Evolutionary conservation across 1,140 invertebrate species (phyloP).

Genomic region (Bombyx mandarina): DNA sequence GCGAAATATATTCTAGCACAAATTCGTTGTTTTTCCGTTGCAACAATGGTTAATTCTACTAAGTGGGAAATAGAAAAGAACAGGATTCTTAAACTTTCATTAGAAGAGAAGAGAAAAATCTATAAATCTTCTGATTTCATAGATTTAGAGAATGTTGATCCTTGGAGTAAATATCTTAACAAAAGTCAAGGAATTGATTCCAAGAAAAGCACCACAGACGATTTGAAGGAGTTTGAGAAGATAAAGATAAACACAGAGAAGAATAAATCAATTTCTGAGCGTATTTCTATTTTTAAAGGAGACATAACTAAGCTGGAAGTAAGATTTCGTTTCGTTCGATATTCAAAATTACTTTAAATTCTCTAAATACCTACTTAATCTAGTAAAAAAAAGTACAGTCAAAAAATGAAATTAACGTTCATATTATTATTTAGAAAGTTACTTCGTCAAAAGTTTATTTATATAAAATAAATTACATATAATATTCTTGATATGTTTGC

Average conservation of each 20-base stretch:
- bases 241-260: conserved; percentile 50
- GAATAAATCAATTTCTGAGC: conserved; percentile 70
- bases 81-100: conserved; percentile 28
- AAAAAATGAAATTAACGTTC: conserved; percentile 1
- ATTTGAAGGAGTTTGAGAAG: conserved; percentile 50
- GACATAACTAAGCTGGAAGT: conserved; percentile 90
- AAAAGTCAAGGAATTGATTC: conserved; percentile 51
- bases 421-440: conserved; percentile 5
- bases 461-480: neutral
- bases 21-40: conserved; percentile 17
- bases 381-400: neutral
- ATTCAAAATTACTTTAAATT: conserved; percentile 8
- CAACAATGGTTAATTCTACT: conserved; percentile 34
- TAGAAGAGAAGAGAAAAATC: conserved; percentile 46
- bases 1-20: neutral
- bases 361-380: neutral
- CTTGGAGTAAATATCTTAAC: conserved; percentile 73
- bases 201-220: conserved; percentile 38
- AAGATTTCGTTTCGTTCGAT: conserved; percentile 10
- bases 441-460: neutral
- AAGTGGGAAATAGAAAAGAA: conserved; percentile 46
- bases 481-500: neutral
- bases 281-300: conserved; percentile 80
- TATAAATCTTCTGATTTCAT: conserved; percentile 37
- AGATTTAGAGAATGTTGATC: conserved; percentile 59